A percentile compares a stretch with the other conserved stretches of the same genome.
Conservation (phyloP, 2,113 vertebrate genomes). For the Tringa solitaria region DNA sequence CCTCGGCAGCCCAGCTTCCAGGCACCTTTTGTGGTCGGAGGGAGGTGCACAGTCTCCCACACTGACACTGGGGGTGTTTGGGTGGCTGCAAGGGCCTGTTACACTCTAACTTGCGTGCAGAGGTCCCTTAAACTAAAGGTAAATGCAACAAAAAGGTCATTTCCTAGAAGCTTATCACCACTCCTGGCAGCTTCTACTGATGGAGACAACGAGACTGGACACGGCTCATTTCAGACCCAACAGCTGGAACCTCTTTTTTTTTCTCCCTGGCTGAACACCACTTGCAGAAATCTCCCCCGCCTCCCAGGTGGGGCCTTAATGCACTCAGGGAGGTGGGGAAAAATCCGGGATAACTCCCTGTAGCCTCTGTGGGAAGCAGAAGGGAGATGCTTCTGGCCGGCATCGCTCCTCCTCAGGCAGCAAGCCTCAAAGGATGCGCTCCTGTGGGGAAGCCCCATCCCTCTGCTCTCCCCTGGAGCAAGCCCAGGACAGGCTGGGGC, state of each 20-base stretch:
- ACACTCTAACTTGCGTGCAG: too few species aligned
- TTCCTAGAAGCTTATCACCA: neutral
- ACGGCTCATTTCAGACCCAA: fast-evolving
- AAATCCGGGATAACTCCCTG: neutral
- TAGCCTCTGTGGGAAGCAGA: neutral
- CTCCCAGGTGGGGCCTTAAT: neutral
- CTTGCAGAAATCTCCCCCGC: neutral
- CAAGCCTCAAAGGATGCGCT: fast-evolving
- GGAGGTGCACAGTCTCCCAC: neutral
- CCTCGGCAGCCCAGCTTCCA: fast-evolving
- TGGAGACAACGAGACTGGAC: neutral
- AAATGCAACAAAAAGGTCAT: neutral
- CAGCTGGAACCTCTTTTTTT: neutral
- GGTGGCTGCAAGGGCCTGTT: neutral
- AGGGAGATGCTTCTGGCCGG: neutral
- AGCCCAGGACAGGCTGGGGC: neutral
- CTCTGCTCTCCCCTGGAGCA: neutral
- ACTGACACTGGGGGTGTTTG: neutral
- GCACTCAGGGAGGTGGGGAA: neutral
- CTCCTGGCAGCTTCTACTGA: neutral
- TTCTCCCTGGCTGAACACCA: neutral
- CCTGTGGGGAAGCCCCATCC: neutral
- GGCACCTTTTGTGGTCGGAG: neutral
- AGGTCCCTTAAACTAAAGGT: neutral
- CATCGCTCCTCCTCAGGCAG: neutral